Conservation (phyloP, 2,888 invertebrate genomes). For the Leptinotarsa haldemani region DNA sequence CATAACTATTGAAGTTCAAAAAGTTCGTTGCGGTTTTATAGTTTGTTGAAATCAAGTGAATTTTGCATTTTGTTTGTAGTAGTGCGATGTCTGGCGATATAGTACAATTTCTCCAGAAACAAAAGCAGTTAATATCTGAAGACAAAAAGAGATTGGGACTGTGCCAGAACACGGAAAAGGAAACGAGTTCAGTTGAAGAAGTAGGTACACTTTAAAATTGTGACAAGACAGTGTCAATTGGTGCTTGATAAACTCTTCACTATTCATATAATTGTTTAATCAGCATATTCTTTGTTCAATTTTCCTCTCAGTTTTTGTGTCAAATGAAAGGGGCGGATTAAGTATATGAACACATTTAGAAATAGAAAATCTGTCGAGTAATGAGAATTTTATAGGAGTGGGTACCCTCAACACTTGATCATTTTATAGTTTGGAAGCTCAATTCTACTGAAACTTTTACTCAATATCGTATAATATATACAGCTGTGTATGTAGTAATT, state of each 20-base stretch:
- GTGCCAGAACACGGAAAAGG: conserved; percentile 21
- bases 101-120: conserved; percentile 51
- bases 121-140: conserved; percentile 50
- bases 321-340: background rate
- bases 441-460: too few relatives aligned
- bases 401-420: too few relatives aligned
- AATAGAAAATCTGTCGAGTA: too few relatives aligned
- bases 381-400: too few relatives aligned
- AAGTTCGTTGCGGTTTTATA: background rate
- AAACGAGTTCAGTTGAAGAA: background rate
- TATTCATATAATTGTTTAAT: background rate
- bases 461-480: too few relatives aligned
- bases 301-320: background rate
- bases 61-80: background rate
- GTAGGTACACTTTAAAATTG: conserved; percentile 21
- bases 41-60: background rate
- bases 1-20: background rate
- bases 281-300: background rate
- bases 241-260: conserved; percentile 6
- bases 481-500: too few relatives aligned
- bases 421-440: too few relatives aligned
- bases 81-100: conserved; percentile 51
- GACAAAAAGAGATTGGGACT: conserved; percentile 55
- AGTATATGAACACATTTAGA: too few relatives aligned
- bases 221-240: conserved; percentile 6